Percentiles rank a stretch among this genome's conserved stretches.
phyloP scores from a whole-genome alignment of 2,797 vertebrate genomes.

The Apogon talboti region DNA sequence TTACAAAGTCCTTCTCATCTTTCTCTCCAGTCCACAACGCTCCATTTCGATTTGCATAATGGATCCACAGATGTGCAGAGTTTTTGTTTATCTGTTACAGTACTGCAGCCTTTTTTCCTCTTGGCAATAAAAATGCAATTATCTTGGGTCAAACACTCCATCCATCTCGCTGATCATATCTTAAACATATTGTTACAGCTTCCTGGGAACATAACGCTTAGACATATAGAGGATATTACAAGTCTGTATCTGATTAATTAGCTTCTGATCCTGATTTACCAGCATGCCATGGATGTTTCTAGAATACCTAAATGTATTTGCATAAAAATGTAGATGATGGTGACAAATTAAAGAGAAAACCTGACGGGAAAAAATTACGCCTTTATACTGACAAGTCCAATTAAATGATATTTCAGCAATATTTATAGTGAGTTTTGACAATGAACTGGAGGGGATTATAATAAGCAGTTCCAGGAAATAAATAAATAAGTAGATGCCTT shows the following conservation, averaged over 20 bases:
- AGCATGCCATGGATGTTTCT: background rate
- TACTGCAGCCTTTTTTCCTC: constrained; percentile 4
- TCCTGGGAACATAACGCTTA: constrained; percentile 24
- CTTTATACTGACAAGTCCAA: too few relatives aligned
- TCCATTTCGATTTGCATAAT: constrained; percentile 37
- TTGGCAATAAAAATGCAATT: constrained; percentile 44
- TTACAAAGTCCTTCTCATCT: constrained; percentile 32
- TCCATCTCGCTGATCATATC: constrained; percentile 31
- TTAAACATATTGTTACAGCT: constrained; percentile 23
- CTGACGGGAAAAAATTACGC: too few relatives aligned
- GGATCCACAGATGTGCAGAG: constrained; percentile 23
- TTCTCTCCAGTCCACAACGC: constrained; percentile 31
- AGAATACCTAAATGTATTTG: too few relatives aligned
- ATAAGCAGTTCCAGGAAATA: too few relatives aligned
- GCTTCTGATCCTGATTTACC: background rate
- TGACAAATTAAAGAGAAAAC: too few relatives aligned
- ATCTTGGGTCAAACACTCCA: constrained; percentile 37
- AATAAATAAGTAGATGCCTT: too few relatives aligned
- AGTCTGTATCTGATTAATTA: constrained; percentile 19
- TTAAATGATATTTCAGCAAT: too few relatives aligned
- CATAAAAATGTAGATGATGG: too few relatives aligned
- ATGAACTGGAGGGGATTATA: too few relatives aligned
- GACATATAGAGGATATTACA: constrained; percentile 19
- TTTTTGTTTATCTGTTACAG: constrained; percentile 47
- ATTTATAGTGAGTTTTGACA: too few relatives aligned